Evolutionary conservation across 2,113 vertebrate species (phyloP).

Genomic region (Urocolius indicus): DNA sequence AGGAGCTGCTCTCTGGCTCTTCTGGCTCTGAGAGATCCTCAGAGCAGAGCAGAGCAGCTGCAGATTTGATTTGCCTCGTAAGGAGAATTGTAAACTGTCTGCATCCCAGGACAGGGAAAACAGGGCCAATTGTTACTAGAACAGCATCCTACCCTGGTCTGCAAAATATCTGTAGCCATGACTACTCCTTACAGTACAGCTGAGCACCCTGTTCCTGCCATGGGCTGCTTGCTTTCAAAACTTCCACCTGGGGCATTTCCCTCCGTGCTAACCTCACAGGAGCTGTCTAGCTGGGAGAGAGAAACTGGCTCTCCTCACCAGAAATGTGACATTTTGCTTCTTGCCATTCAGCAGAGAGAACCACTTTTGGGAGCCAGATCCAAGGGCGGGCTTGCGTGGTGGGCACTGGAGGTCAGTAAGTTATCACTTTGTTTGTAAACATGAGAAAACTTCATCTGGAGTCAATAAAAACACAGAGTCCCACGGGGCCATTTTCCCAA

Average conservation of each 20-base stretch:
- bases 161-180: background rate
- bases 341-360: background rate
- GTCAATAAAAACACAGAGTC: conserved; percentile 36
- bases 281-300: background rate
- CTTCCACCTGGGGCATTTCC: background rate
- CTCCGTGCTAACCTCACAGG: background rate
- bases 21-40: background rate
- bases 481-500: background rate
- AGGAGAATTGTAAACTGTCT: background rate
- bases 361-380: background rate
- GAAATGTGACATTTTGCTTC: background rate
- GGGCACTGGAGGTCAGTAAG: conserved; percentile 40
- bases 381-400: background rate
- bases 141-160: background rate
- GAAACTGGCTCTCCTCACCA: background rate
- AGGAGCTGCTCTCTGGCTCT: background rate
- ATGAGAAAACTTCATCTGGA: conserved; percentile 52
- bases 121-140: background rate
- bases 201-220: background rate
- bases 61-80: background rate
- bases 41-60: background rate
- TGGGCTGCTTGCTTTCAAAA: background rate
- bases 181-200: background rate
- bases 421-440: conserved; percentile 58
- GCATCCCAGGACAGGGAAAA: background rate